phyloP scores from a whole-genome alignment of 1,140 invertebrate species.

The Drosophila pectinifera region DNA sequence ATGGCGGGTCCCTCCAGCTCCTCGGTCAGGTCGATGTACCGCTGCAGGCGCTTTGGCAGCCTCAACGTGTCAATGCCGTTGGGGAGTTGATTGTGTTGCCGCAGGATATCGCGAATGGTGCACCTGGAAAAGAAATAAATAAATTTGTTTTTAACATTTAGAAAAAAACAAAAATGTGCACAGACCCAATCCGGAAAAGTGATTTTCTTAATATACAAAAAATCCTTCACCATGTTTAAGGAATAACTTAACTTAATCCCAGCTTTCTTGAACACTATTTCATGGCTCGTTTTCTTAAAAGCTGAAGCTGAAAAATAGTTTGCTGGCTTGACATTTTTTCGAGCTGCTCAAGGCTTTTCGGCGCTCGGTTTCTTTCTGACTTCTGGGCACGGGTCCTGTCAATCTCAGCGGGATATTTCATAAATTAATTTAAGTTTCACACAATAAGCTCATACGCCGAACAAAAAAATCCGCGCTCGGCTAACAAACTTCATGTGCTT shows the following conservation, averaged over 20 bases:
- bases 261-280: not conserved
- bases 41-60: slow-evolving; percentile 88
- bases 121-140: slow-evolving; percentile 87
- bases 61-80: slow-evolving; percentile 89
- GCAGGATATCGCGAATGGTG: slow-evolving; percentile 88
- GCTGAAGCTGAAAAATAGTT: slow-evolving; percentile 1
- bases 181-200: too few relatives aligned
- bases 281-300: not conserved
- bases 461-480: slow-evolving; percentile 26
- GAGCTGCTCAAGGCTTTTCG: not conserved
- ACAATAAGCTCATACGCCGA: slow-evolving; percentile 63
- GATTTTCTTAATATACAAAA: too few relatives aligned
- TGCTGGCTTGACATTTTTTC: not conserved
- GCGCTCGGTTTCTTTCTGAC: not conserved
- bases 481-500: slow-evolving; percentile 74
- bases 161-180: too few relatives aligned
- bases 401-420: slow-evolving; percentile 64
- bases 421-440: slow-evolving; percentile 81
- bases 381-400: slow-evolving; percentile 38
- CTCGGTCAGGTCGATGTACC: slow-evolving; percentile 90
- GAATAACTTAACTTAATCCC: not conserved
- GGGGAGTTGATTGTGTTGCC: slow-evolving; percentile 89
- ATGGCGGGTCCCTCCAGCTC: slow-evolving; percentile 86
- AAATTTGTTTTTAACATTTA: too few relatives aligned
- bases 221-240: too few relatives aligned